Percentiles rank a stretch among this genome's conserved stretches.
phyloP scores from a whole-genome alignment of 2,797 vertebrate genomes.

The Microcaecilia unicolor region DNA sequence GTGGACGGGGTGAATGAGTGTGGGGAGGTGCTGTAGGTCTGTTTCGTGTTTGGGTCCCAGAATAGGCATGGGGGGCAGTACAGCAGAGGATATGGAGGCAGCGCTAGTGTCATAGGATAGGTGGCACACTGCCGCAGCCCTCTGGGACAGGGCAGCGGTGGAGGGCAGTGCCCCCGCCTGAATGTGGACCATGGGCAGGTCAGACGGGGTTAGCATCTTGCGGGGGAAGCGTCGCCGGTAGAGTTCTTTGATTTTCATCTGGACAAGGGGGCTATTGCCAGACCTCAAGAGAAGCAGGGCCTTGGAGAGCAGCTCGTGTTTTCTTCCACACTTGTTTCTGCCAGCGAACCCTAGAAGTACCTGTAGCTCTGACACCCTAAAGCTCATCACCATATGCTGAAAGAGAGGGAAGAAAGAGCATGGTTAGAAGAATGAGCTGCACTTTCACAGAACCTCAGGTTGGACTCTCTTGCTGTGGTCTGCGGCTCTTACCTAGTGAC shows the following conservation, averaged over 20 bases:
- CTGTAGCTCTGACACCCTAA: constrained; percentile 54
- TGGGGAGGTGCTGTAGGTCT: constrained; percentile 31
- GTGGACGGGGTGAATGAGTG: constrained; percentile 49
- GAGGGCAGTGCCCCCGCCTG: constrained; percentile 26
- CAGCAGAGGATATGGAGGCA: constrained; percentile 11
- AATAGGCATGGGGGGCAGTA: constrained; percentile 32
- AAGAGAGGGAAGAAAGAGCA: background rate
- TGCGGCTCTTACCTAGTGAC: background rate
- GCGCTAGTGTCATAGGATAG: constrained; percentile 30
- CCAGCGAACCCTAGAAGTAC: constrained; percentile 55
- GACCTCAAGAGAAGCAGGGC: constrained; percentile 43
- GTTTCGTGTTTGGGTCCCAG: constrained; percentile 45
- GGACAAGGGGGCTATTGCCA: constrained; percentile 43
- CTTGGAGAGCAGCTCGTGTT: constrained; percentile 49
- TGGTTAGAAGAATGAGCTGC: too few relatives aligned
- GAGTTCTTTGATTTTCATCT: constrained; percentile 60
- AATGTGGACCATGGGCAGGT: constrained; percentile 44
- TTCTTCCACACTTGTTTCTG: constrained; percentile 49
- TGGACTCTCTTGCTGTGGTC: too few relatives aligned
- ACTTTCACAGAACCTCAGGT: too few relatives aligned
- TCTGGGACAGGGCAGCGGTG: background rate
- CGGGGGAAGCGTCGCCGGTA: constrained; percentile 51
- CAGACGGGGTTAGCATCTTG: constrained; percentile 38
- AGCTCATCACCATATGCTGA: constrained; percentile 60
- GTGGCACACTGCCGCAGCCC: constrained; percentile 17